Percentiles rank a stretch among this genome's conserved stretches.
These are phyloP conservation scores for Aphidius ervi DNA, from an alignment of 1,140 invertebrate genomes.

Conservation along the genomic window DNA sequence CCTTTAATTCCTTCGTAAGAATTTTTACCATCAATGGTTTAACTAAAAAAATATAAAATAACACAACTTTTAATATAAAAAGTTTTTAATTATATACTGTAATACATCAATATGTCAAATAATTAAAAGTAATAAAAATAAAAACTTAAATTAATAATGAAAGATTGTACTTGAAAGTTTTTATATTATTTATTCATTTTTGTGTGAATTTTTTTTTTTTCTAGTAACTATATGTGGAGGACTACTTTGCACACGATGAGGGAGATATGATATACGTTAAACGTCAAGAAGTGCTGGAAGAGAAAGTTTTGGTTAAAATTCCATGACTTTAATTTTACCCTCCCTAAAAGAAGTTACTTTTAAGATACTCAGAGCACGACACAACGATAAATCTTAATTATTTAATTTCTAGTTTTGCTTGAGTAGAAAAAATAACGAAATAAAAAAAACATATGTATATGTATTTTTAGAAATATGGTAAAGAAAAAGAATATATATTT, in stretches of 20 bases:
- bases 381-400: conserved; percentile 35
- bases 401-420: conserved; percentile 30
- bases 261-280: too few species aligned
- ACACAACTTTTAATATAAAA: conserved; percentile 33
- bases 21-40: conserved; percentile 78
- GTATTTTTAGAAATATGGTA: background rate
- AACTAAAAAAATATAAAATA: conserved; percentile 56
- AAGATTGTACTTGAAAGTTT: background rate
- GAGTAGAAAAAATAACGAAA: background rate
- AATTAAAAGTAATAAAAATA: background rate
- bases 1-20: conserved; percentile 70
- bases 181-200: too few species aligned
- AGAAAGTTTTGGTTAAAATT: too few species aligned
- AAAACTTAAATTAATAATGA: background rate
- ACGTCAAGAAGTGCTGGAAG: too few species aligned
- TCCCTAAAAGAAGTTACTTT: conserved; percentile 16
- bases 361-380: conserved; percentile 26
- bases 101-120: too few species aligned
- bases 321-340: conserved; percentile 5
- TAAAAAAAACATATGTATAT: background rate
- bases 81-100: conserved; percentile 6
- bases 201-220: too few species aligned
- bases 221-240: too few species aligned
- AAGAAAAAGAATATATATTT: background rate
- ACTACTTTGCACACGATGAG: too few species aligned